A percentile compares a stretch with the other conserved stretches of the same genome.
Evolutionary conservation across 53 echinoderm and acorn worm species (phyloP).

Genomic region (Holothuria scabra): DNA sequence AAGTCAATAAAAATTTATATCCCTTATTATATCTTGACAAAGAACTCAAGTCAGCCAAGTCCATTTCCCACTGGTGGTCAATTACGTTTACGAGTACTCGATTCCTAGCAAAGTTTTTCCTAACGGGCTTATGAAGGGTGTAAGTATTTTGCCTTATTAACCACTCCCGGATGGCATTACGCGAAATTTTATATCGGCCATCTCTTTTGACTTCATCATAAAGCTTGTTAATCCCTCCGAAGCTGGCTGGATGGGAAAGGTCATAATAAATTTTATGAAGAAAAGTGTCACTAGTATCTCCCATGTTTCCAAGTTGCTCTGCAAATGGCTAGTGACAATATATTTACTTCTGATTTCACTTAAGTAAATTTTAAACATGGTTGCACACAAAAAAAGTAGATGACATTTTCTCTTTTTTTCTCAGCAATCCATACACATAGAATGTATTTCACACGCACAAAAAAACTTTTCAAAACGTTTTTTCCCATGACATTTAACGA

Average conservation of each 20-base stretch:
- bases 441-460: no score
- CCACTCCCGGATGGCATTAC: constrained; percentile 41
- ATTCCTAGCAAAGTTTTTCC: constrained; percentile 49
- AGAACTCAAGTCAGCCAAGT: constrained; percentile 53
- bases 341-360: no score
- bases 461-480: no score
- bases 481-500: no score
- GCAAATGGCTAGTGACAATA: no score
- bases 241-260: constrained; percentile 23
- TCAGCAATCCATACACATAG: no score
- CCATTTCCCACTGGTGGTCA: constrained; percentile 57
- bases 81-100: constrained; percentile 35
- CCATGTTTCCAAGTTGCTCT: no score
- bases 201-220: constrained; percentile 56
- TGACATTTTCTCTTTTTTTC: no score
- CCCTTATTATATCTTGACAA: constrained; percentile 40
- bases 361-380: no score
- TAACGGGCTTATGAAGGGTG: constrained; percentile 49
- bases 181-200: constrained; percentile 35
- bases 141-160: constrained; percentile 45
- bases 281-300: no score
- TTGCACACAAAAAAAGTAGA: no score
- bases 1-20: constrained; percentile 60
- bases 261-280: constrained; percentile 49
- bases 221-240: constrained; percentile 53